Evolutionary conservation across 1,140 invertebrate species (phyloP), one percentile per base, ranked within the genome.

Genomic region (Danaus plexippus): DNA sequence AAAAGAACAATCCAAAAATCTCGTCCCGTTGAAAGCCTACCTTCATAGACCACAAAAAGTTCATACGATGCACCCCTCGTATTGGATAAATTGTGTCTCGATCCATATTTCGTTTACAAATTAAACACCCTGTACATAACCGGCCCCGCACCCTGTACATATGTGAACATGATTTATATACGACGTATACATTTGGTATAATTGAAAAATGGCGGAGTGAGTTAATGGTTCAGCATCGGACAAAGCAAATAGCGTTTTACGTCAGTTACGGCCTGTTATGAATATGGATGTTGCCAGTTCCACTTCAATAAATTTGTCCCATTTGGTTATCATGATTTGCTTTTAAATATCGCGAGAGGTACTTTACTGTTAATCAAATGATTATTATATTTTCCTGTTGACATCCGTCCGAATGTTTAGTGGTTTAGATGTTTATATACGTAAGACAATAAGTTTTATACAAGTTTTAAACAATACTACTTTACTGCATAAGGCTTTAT

Each of bases 171-270:
- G 78, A 82, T 83, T 80, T 82, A 80, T 75, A 69, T 73, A 74
- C 73, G 72, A 56, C 67, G 69, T 71, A 75, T 67, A 80, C 80
- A 85, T 85, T 85, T 85, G 73, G 75, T 66, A 78, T 85, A 85
- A 85, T 83, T 85, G 82, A 83, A 85, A 85, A 85, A 85, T 81
- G 82, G 80, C 77, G 59, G 61, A 43, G 60, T 47, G 47, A 57
- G 67, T 61, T 81, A 79, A 82, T 82, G 76, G 72, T 59, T 57
- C 50, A 52, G 60, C 64, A 68, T 61, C 54, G 73, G 73, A 72
- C 75, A 74, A 71, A 67, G 69, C 70, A 73, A 76, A 74, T 80
- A 74, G 73, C 75, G 73, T 69, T 62, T 70, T 76, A 69, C 64
- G 50, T 47, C 61, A 50, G 57, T 52, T 51, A 52, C 58, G 43